Percentiles rank a stretch among this genome's conserved stretches.
Conservation (phyloP, 2,113 vertebrate genomes). For the Osmerus eperlanus region DNA sequence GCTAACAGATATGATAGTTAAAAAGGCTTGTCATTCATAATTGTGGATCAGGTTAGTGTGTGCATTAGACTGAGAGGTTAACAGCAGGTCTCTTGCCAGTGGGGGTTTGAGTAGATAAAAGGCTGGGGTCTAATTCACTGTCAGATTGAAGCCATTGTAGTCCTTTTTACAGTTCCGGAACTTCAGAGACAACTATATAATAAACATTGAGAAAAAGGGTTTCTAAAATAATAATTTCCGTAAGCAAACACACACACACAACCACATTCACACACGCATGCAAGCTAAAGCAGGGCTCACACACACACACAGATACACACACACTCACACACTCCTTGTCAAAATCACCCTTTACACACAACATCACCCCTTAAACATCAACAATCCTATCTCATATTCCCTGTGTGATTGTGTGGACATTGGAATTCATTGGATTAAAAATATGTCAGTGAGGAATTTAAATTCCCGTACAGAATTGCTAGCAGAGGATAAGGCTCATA, state of each 20-base stretch:
- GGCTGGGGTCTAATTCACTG: not conserved
- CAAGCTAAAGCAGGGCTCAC: not conserved
- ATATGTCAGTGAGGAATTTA: slow-evolving; percentile 3
- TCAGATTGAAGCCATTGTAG: slow-evolving; percentile 2
- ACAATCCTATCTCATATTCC: slow-evolving; percentile 7
- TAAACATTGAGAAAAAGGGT: slow-evolving; percentile 21
- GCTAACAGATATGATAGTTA: slow-evolving; percentile 33
- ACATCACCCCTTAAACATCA: not conserved
- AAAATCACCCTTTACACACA: slow-evolving; percentile 14
- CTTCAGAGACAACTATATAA: slow-evolving; percentile 3
- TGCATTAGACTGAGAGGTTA: not conserved
- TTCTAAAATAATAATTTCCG: slow-evolving; percentile 10
- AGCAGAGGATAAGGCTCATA: slow-evolving; percentile 35
- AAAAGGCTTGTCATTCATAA: slow-evolving; percentile 31
- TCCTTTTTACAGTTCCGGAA: slow-evolving; percentile 8
- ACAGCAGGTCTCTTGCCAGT: not conserved
- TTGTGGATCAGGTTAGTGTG: slow-evolving; percentile 8
- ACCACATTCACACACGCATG: no score
- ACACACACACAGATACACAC: not conserved
- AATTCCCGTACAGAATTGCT: not conserved
- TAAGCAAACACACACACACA: not conserved
- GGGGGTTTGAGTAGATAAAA: slow-evolving; percentile 11
- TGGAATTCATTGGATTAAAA: slow-evolving; percentile 21
- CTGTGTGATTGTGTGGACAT: slow-evolving; percentile 12
- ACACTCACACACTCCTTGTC: not conserved